phyloP scores from a whole-genome alignment of 2,888 invertebrate species.

The Fragum whitleyi region DNA sequence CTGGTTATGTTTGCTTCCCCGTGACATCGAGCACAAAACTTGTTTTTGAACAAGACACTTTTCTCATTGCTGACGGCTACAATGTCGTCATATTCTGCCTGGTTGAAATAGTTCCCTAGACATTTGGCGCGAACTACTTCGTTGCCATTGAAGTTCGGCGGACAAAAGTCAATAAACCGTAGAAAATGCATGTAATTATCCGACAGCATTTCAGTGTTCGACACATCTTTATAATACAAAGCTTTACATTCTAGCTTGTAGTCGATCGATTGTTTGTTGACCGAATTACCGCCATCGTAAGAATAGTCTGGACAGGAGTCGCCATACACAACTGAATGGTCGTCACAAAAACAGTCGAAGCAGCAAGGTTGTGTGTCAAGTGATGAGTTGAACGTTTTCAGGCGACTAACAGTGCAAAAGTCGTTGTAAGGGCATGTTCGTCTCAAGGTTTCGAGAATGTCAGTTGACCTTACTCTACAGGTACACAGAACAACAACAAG shows the following conservation, averaged over 20 bases:
- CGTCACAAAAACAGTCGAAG: not conserved
- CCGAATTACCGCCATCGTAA: not conserved
- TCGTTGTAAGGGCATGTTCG: not conserved
- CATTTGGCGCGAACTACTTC: not conserved
- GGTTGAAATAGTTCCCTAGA: not conserved
- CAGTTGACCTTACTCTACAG: too few species aligned
- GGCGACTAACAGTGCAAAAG: not conserved
- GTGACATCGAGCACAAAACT: not conserved
- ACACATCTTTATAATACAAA: not conserved
- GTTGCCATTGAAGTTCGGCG: not conserved
- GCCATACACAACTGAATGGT: not conserved
- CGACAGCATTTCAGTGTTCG: not conserved
- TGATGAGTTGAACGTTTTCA: not conserved
- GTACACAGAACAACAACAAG: too few species aligned
- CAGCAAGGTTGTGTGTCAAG: not conserved
- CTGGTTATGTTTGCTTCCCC: not conserved
- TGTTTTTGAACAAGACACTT: not conserved
- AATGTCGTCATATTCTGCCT: not conserved
- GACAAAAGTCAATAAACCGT: not conserved
- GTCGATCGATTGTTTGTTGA: not conserved
- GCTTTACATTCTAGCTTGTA: not conserved
- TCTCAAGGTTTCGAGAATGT: not conserved
- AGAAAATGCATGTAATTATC: not conserved
- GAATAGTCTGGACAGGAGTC: not conserved
- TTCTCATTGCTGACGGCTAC: not conserved